Percentiles rank a stretch among this genome's conserved stretches.
phyloP scores from a whole-genome alignment of 1,140 invertebrate genomes.

The Goniozus legneri region DNA sequence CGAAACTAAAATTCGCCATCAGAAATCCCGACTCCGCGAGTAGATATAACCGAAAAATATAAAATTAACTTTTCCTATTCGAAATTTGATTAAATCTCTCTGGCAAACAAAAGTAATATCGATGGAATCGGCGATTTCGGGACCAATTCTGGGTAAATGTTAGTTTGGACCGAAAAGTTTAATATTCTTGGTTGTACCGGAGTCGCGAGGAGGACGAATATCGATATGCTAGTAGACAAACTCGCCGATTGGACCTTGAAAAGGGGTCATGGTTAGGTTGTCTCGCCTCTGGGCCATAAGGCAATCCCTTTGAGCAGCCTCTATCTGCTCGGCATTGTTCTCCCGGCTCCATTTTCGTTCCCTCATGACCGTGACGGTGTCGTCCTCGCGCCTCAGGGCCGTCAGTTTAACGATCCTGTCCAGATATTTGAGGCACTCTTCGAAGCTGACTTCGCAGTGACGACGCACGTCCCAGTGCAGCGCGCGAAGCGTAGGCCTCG shows the following conservation, averaged over 20 bases:
- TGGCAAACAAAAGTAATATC: too few relatives aligned
- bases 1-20: too few relatives aligned
- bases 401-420: conserved; percentile 41
- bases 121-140: too few relatives aligned
- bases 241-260: conserved; percentile 53
- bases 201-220: too few relatives aligned
- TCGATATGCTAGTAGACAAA: too few relatives aligned
- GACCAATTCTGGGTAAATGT: too few relatives aligned
- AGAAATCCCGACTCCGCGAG: too few relatives aligned
- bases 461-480: conserved; percentile 62
- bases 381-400: conserved; percentile 49
- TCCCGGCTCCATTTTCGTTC: conserved; percentile 46
- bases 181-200: too few relatives aligned
- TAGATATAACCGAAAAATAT: too few relatives aligned
- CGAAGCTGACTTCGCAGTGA: conserved; percentile 55
- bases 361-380: conserved; percentile 51
- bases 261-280: conserved; percentile 50
- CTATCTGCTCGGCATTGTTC: conserved; percentile 42
- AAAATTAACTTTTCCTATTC: too few relatives aligned
- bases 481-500: conserved; percentile 54
- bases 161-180: too few relatives aligned
- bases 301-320: conserved; percentile 53
- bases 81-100: too few relatives aligned
- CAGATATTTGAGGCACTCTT: conserved; percentile 58
- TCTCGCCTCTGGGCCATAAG: conserved; percentile 44